Base-by-base conservation (phyloP, 2,888 invertebrate genomes). In the Hofmannophila pseudospretella region DNA sequence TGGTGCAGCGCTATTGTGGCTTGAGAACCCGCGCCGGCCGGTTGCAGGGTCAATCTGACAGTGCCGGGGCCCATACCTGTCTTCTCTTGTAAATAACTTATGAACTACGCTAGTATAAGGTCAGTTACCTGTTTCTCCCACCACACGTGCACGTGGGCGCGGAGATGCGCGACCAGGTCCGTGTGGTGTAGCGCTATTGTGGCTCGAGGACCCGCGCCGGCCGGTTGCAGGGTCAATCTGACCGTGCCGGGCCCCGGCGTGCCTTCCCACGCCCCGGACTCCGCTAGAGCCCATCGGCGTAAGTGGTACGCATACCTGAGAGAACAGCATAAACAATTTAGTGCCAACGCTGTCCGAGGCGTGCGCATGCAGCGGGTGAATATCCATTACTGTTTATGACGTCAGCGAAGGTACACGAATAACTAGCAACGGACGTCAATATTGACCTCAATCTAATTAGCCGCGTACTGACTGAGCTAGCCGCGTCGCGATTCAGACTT, bases 141-240 rank as follows among this genome's bases (percentile, higher is more conserved):
- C 97, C 97, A 97, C 49, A 95, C 93, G n/a, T 96, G 95, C 37
- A 97, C 96, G 87, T 97, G 97, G 0, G 97, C 97, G 44, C 97
- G 88, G 35, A 98, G 81, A 72, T 97, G 97, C 2, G 96, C 97
- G 14, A 98, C 93, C 46, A 95, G 91, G 79, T 97, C 97, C n/a
- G 93, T 91, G 27, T 92, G 93, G 49, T 94, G 89, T 76, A 98
- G 89, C 51, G 94, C 92, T 8, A 98, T 84, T 11, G 92, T 89
- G 11, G 94, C 95, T 64, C 96, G 93, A 45, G 96, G 96, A 0
- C 95, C 92, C 25, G 95, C 91, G 10, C 96, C 96, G 2, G 95
- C 96, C 14, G 96, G 96, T 74, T 97, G 97, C 34, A 97, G 90
- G 10, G 94, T 90, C 27, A 97, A 90, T 25, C 95, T 88, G 42